Percentiles rank a stretch among this genome's conserved stretches.
phyloP scores from a whole-genome alignment of 35 echinoderm and acorn worm genomes.

The Apostichopus californicus region DNA sequence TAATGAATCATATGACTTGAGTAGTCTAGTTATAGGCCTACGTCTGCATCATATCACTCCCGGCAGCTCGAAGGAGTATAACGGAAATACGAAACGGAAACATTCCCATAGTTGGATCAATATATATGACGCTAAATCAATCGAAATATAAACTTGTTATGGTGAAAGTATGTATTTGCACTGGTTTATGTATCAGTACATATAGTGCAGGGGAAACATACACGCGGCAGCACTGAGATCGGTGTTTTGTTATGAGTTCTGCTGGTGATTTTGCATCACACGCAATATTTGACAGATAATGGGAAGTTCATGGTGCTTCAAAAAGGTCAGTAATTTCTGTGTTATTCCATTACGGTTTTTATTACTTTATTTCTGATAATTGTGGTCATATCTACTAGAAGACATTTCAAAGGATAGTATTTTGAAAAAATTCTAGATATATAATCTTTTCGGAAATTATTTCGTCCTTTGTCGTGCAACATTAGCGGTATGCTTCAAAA shows the following conservation, averaged over 20 bases:
- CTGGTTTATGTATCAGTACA: background rate
- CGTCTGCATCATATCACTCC: background rate
- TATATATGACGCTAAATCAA: background rate
- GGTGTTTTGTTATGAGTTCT: background rate
- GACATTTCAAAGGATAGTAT: too few species aligned
- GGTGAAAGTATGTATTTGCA: background rate
- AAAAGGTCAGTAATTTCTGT: background rate
- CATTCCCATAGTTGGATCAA: background rate
- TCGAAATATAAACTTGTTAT: background rate
- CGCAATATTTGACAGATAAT: conserved; percentile 1
- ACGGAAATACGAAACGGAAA: background rate
- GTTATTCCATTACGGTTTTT: too few species aligned
- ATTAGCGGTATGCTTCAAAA: too few species aligned
- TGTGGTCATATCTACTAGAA: too few species aligned
- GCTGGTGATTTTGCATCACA: background rate
- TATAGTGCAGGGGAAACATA: background rate
- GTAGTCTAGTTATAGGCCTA: background rate
- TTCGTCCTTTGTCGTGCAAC: too few species aligned
- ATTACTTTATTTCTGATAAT: too few species aligned
- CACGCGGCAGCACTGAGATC: background rate
- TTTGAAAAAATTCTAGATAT: too few species aligned
- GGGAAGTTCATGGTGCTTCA: background rate
- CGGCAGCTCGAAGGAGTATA: background rate
- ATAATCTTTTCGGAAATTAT: too few species aligned
- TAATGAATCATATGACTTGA: background rate